Conservation (phyloP, 2,888 invertebrate genomes). For the Cistogaster globosa region DNA sequence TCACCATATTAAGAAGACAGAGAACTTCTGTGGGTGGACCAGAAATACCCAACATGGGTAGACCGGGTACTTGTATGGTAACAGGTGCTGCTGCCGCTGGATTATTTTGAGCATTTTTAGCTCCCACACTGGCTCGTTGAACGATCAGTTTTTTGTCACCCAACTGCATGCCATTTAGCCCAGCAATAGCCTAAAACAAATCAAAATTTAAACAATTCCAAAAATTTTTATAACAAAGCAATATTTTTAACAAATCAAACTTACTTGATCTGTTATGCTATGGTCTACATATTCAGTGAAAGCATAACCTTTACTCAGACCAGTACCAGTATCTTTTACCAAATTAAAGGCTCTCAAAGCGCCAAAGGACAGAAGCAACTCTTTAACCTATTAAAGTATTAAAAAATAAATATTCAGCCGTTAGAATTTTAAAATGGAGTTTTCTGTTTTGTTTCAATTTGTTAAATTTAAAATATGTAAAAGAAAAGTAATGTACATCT, state of each 20-base stretch:
- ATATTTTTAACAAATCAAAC: slow-evolving; percentile 8
- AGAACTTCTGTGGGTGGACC: slow-evolving; percentile 96
- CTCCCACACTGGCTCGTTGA: slow-evolving; percentile 97
- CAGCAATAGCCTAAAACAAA: slow-evolving; percentile 92
- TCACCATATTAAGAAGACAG: slow-evolving; percentile 98
- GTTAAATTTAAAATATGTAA: slow-evolving; percentile 21
- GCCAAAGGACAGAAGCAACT: slow-evolving; percentile 98
- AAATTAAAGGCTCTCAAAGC: slow-evolving; percentile 98
- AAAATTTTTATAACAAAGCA: neutral
- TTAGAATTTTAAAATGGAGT: slow-evolving; percentile 18
- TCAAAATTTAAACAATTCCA: neutral
- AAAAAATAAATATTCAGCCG: neutral
- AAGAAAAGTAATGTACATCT: slow-evolving; percentile 27
- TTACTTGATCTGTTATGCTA: slow-evolving; percentile 97
- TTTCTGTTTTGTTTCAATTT: neutral
- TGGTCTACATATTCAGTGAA: slow-evolving; percentile 99
- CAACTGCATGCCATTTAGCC: slow-evolving; percentile 98
- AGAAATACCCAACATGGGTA: slow-evolving; percentile 93
- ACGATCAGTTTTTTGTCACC: slow-evolving; percentile 99
- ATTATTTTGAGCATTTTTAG: slow-evolving; percentile 91
- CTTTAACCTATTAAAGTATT: slow-evolving; percentile 91
- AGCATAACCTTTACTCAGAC: slow-evolving; percentile 98
- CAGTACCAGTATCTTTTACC: slow-evolving; percentile 98
- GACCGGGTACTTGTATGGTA: slow-evolving; percentile 93
- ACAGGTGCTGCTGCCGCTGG: slow-evolving; percentile 87